A percentile compares a stretch with the other conserved stretches of the same genome.
Conservation (phyloP, 2,113 vertebrate genomes). For the Vulpes lagopus region DNA sequence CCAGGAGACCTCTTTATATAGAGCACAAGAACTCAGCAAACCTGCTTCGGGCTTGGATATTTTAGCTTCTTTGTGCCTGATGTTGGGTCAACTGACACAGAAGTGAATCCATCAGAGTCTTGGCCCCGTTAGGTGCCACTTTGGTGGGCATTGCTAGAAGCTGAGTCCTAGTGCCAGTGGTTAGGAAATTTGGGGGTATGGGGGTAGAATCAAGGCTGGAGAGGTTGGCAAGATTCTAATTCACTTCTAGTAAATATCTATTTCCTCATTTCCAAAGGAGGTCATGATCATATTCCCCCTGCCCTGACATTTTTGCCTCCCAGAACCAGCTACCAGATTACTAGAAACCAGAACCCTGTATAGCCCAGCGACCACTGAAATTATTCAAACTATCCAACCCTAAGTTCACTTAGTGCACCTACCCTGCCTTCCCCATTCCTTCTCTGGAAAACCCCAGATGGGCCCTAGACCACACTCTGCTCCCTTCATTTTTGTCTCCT, state of each 20-base stretch:
- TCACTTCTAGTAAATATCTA: background rate
- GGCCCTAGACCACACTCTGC: fast-evolving
- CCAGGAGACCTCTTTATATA: background rate
- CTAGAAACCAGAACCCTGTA: background rate
- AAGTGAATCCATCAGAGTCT: background rate
- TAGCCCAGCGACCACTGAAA: background rate
- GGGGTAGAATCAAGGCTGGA: background rate
- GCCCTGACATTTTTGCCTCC: background rate
- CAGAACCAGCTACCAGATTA: background rate
- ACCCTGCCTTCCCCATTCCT: background rate
- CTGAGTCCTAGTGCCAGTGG: background rate
- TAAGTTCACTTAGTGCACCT: background rate
- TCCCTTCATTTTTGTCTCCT: background rate
- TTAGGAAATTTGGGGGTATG: background rate
- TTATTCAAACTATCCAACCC: background rate
- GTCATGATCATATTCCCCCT: background rate
- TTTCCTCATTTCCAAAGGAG: slow-evolving; percentile 1
- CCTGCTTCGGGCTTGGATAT: background rate
- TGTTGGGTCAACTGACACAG: background rate
- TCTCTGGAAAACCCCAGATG: background rate
- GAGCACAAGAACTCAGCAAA: background rate
- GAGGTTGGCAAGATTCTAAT: background rate
- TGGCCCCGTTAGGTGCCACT: too few species aligned
- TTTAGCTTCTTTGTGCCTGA: background rate
- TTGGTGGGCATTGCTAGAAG: fast-evolving